Evolutionary conservation across 2,888 invertebrate genomes (phyloP).

Genomic region (Aromia moschata): DNA sequence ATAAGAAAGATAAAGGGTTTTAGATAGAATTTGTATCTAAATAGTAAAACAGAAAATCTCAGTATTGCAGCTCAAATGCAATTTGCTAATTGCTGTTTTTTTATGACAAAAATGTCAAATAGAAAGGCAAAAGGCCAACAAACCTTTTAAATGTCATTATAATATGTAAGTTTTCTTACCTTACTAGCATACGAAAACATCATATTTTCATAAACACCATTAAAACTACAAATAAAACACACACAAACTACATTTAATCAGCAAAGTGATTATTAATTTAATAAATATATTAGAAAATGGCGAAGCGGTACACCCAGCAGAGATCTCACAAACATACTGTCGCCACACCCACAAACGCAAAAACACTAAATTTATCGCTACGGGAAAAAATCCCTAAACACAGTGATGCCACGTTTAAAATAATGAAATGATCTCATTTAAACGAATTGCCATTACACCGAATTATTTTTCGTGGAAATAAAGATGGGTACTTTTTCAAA

Average conservation of each 20-base stretch:
- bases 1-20: too few relatives aligned
- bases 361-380: constrained; percentile 32
- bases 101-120: constrained; percentile 48
- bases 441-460: not conserved
- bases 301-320: constrained; percentile 50
- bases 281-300: constrained; percentile 48
- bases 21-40: too few relatives aligned
- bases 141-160: constrained; percentile 41
- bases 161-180: constrained; percentile 37
- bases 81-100: constrained; percentile 36
- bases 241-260: constrained; percentile 33
- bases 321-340: constrained; percentile 39
- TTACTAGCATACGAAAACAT: constrained; percentile 30
- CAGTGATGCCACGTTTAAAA: constrained; percentile 12
- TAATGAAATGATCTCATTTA: not conserved
- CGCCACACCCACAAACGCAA: constrained; percentile 47
- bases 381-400: too few relatives aligned
- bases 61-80: not conserved
- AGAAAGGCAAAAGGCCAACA: constrained; percentile 47
- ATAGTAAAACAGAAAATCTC: too few relatives aligned
- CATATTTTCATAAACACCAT: constrained; percentile 32
- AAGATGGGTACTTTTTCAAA: constrained; percentile 6
- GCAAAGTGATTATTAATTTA: constrained; percentile 37
- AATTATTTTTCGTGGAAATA: not conserved
- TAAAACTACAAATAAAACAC: constrained; percentile 20